Base-by-base conservation (phyloP, 2,888 invertebrate species). In the Lasioglossum pauxillum region DNA sequence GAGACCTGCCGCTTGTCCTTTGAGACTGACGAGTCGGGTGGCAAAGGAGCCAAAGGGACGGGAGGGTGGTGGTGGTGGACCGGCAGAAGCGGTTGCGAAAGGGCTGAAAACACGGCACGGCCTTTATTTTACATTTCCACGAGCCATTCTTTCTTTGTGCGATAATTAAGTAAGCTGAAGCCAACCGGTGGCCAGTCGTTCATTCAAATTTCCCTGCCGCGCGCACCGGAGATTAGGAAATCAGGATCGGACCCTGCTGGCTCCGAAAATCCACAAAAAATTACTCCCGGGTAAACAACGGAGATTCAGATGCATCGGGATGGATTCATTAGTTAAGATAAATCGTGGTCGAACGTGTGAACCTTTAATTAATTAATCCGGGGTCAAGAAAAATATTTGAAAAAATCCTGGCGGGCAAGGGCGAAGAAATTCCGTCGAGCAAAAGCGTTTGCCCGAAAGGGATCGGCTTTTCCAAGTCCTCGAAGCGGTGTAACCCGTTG, bases 121-220 rank as follows among this genome's bases (percentile, higher is more conserved):
- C 84, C 90, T 92, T 92, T 91, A 91, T 91, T 92, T 92, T 90
- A 91, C 91, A 91, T 92, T 91, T 91, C 89, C 89, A 85, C 91
- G 82, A 79, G 83, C 86, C 91, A 88, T 91, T 90, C 90, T 91
- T 91, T 91, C 91, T 89, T 92, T 91, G 89, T 90, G 90, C 89
- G 85, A 90, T 92, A 92, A 92, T 92, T 92, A 91, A 91, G 90
- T 92, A 90, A 92, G 89, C 88, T 86, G 85, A 88, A 90, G 87
- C 90, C 88, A 90, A 90, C 90, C 84, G 86, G 89, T 88, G 86
- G 90, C 89, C 84, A 80, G 79, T 78, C 85, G 89, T 90, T 90
- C 89, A 83, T 89, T 90, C 89, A 85, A 81, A 88, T 85, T 87
- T 88, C 85, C 23, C 86, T 85, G 31, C 64, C 38, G 85, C 86